Base-by-base conservation (phyloP, 2,888 invertebrate species). In the Reticulitermes lucifugus region DNA sequence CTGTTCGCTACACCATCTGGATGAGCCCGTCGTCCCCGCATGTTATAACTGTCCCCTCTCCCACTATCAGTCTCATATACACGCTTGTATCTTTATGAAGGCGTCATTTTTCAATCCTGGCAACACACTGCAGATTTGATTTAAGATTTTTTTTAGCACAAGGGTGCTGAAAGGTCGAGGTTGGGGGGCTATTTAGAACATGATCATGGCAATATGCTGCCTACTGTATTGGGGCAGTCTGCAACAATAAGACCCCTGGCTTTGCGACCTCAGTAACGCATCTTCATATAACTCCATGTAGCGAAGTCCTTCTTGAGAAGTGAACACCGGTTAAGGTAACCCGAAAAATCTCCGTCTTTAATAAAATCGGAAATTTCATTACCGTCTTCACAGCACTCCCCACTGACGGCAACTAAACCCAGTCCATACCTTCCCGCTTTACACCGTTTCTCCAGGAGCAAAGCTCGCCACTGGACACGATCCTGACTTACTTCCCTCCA, bases 101-200 rank as follows among this genome's bases (percentile, higher is more conserved):
- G 60, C 60, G 51, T 60, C 80, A 80, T 80, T 80, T 80, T 80
- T 80, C 80, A 80, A 35, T 22, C 80, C 41, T 35, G 35, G 51
- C 35, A 80, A 35, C 35, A 41, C 35, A 80, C 60, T 60, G 80
- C 29, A 60, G 60, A 80, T 21, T 55, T 59, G 79, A 80, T 80
- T 80, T 80, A 29, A 80, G 80, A 80, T 35, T 60, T 29, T 60
- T 60, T 59, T 35, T 73, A 35, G 41, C 80, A 80, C 9, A 35
- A 80, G 80, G 80, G 80, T 55, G 80, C 60, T 59, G 60, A 80
- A 79, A 25, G 79, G 80, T 35, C 41, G 35, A 41, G 73, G 25
- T 25, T 21, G 55, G 18, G 65, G 25, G 25, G 5, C 7, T 9
- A 25, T 65, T 65, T 65, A n/a, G 65, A n/a, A 65, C n/a, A 65